Conservation (phyloP, 2,888 invertebrate species). For the Neuroscelio doddi region DNA sequence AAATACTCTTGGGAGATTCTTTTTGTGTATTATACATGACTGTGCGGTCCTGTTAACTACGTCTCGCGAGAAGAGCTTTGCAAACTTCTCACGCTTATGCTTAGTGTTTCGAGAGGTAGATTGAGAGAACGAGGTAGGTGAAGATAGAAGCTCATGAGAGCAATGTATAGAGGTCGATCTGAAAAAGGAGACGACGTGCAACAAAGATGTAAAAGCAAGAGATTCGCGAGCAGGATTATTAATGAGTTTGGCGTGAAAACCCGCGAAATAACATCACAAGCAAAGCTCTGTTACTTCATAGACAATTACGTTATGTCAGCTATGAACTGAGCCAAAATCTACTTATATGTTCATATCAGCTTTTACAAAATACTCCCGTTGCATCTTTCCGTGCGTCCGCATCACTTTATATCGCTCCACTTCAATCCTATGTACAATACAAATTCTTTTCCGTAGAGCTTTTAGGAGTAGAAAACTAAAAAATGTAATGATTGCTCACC, state of each 20-base stretch:
- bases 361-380: constrained; percentile 1
- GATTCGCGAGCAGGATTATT: constrained; percentile 54
- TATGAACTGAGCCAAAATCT: constrained; percentile 62
- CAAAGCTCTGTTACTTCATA: constrained; percentile 11
- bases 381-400: constrained; percentile 9
- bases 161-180: constrained; percentile 19
- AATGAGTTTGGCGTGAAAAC: constrained; percentile 67
- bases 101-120: constrained; percentile 34
- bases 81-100: constrained; percentile 66
- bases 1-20: constrained; percentile 63
- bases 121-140: constrained; percentile 15
- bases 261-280: constrained; percentile 62
- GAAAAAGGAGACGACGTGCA: constrained; percentile 10
- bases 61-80: constrained; percentile 63
- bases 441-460: constrained; percentile 14
- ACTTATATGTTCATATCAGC: constrained; percentile 47
- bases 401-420: constrained; percentile 7
- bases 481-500: constrained; percentile 19
- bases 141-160: constrained; percentile 10
- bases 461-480: constrained; percentile 22
- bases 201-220: neutral
- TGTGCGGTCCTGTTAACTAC: constrained; percentile 61
- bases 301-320: constrained; percentile 43
- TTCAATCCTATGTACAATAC: constrained; percentile 24
- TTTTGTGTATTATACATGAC: constrained; percentile 63